Percentiles rank a stretch among this genome's conserved stretches.
Conservation (phyloP, 2,888 invertebrate species). For the Sarcophaga variegata region DNA sequence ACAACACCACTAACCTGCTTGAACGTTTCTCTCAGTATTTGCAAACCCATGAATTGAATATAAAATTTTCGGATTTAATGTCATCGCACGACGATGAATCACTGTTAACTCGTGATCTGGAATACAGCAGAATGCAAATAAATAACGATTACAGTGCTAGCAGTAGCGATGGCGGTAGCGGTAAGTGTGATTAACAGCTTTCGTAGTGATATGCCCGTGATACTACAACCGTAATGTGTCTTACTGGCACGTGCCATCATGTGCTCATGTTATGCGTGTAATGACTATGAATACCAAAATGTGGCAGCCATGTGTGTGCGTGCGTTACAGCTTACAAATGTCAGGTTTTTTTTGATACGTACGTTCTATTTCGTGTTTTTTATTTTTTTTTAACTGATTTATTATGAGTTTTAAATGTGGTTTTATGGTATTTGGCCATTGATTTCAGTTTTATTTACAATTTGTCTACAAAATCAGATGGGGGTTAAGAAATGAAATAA, state of each 20-base stretch:
- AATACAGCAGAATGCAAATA: slow-evolving; percentile 67
- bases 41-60: slow-evolving; percentile 87
- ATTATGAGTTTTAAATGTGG: no score
- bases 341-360: no score
- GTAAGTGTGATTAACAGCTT: slow-evolving; percentile 63
- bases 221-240: background rate
- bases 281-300: no score
- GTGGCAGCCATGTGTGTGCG: no score
- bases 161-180: slow-evolving; percentile 55
- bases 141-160: slow-evolving; percentile 46
- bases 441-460: no score
- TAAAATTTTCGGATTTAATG: slow-evolving; percentile 87
- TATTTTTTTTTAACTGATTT: no score
- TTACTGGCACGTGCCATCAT: slow-evolving; percentile 29
- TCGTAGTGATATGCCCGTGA: background rate
- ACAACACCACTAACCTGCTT: slow-evolving; percentile 76
- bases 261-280: no score
- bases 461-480: no score
- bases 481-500: no score
- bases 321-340: no score
- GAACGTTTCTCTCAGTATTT: slow-evolving; percentile 86
- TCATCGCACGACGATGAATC: slow-evolving; percentile 70
- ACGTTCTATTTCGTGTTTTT: no score
- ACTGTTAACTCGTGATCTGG: slow-evolving; percentile 65
- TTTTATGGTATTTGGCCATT: no score